phyloP scores from a whole-genome alignment of 2,888 invertebrate genomes.

The Syrphus vitripennis region DNA sequence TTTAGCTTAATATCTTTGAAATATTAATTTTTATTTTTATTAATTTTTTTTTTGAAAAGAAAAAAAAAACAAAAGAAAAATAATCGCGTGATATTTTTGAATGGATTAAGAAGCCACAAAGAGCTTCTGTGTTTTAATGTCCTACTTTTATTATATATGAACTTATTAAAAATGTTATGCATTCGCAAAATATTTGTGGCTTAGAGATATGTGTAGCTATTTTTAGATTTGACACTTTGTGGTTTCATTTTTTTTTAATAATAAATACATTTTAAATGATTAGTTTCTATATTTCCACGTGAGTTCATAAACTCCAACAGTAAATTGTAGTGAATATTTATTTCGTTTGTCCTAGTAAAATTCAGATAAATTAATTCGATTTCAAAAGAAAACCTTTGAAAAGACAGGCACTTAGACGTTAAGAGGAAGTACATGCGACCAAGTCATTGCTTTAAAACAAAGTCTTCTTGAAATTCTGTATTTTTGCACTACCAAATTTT shows the following conservation, averaged over 20 bases:
- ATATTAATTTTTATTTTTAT: constrained; percentile 21
- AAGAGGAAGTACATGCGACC: too few relatives aligned
- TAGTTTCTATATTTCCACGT: too few relatives aligned
- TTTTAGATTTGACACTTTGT: background rate
- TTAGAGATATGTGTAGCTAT: background rate
- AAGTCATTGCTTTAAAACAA: too few relatives aligned
- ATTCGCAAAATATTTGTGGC: background rate
- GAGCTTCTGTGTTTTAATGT: background rate
- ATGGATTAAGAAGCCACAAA: background rate
- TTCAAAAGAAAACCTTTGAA: too few relatives aligned
- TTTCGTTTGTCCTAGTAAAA: too few relatives aligned
- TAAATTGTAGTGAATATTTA: too few relatives aligned
- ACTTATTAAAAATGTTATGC: background rate
- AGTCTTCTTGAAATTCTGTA: too few relatives aligned
- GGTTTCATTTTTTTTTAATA: background rate
- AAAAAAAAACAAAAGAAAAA: background rate
- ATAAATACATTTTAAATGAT: too few relatives aligned
- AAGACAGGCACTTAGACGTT: too few relatives aligned
- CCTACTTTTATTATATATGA: background rate
- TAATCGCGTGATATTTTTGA: background rate
- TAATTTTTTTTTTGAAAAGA: background rate
- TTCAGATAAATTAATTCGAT: too few relatives aligned
- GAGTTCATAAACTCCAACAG: too few relatives aligned
- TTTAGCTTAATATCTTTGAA: constrained; percentile 38
- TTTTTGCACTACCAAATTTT: too few relatives aligned